Base-by-base conservation (phyloP, 2,888 invertebrate genomes). In the Callyntrura guangdongensis region DNA sequence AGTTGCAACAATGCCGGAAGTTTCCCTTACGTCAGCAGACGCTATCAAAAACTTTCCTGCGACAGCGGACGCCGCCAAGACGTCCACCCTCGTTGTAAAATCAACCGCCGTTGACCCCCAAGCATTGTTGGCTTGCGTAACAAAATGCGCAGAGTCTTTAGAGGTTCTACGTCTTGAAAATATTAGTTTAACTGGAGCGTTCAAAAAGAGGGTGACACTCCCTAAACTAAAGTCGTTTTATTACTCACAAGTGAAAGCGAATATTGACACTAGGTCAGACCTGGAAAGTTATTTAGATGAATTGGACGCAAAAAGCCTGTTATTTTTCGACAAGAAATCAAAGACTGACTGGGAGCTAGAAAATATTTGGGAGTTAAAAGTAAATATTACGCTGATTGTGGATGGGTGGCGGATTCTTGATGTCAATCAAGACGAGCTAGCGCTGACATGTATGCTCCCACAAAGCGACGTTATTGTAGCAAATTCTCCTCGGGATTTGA, bases 361-460 rank as follows among this genome's bases (percentile, higher is more conserved):
- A 17, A 56, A 90, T 22, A 74, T 90, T 14, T 90, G 90, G 90
- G 86, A 86, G 49, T 25, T 90, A 36, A 90, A 90, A 20, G 81
- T 81, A 0, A 90, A 90, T 67, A 74, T 90, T 6, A 90, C 86
- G 0, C 27, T 90, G 59, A 86, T 90, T 61, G 27, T 90, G 0
- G 90, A 90, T 22, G 90, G 90, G 14, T 90, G 90, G 90, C 27
- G 86, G 6, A 86, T 90, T 72, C 59, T 90, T 9, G 90, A 90
- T 74, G 69, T 90, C 0, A 90, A 90, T 79, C 81, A 82, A 1
- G 90, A 90, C n/a, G 90, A 90, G 17, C 1, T 86, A 61, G 25
- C 82, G 9, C 45, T 90, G 8, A 61, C 47, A 11, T 72, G 45
- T 9, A 90, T 90, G 90, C 86, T 90, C 9, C 86, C 90, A 1